These are phyloP conservation scores for Pandemis cinnamomeana DNA, from an alignment of 2,888 invertebrate species.

Conservation along the genomic window DNA sequence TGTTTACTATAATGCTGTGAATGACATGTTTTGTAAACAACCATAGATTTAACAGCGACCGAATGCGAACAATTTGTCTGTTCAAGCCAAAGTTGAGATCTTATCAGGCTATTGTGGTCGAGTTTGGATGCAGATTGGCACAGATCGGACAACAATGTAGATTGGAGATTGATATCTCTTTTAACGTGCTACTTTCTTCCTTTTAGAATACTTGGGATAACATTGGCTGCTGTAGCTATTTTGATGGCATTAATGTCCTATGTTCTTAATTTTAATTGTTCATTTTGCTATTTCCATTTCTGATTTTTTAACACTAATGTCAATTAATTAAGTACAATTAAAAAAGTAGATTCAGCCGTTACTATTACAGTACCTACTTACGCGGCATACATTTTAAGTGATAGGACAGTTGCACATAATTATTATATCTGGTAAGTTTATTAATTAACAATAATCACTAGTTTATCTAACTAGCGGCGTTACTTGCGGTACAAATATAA, in stretches of 20 bases:
- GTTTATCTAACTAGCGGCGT: no score
- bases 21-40: conserved; percentile 81
- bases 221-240: not conserved
- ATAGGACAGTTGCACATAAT: no score
- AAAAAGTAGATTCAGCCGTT: no score
- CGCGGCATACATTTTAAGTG: no score
- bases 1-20: conserved; percentile 62
- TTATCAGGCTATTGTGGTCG: conserved; percentile 74
- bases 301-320: no score
- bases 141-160: conserved; percentile 40
- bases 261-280: not conserved
- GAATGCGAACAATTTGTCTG: conserved; percentile 75
- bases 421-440: no score
- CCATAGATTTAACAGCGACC: conserved; percentile 62
- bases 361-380: no score
- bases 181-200: conserved; percentile 30
- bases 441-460: no score
- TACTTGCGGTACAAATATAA: no score
- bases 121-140: conserved; percentile 63
- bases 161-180: conserved; percentile 35
- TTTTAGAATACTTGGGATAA: not conserved
- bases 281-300: not conserved
- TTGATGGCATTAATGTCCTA: not conserved
- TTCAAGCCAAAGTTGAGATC: conserved; percentile 71
- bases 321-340: no score